Evolutionary conservation across 2,797 vertebrate species (phyloP), one percentile per base, ranked within the genome.

Genomic region (Neomorphus geoffroyi): DNA sequence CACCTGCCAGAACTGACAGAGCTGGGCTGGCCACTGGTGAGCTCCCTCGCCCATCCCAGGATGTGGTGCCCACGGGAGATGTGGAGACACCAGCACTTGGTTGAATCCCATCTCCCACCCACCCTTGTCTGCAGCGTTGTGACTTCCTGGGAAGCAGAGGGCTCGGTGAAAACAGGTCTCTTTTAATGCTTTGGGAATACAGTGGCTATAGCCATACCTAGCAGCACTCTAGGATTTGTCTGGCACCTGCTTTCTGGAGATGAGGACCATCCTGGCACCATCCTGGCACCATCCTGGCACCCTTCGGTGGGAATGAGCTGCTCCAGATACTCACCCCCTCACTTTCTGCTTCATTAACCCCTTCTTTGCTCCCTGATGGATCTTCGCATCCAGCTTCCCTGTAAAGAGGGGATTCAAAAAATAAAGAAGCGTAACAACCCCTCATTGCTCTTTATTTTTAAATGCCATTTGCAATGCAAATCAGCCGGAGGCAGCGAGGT

Each of bases 311-410:
- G 69, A 92, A 91, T 13, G 43, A 1, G 30, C 37, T 81, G 67
- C 57, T 96, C 95, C 90, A 2, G 15, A 11, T 2, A 56, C 75
- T 98, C 97, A 99, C 57, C 97, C 96, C 75, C 96, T 96, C 9
- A 97, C 98, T 86, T 99, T 98, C 93, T 98, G 98, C 96, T 96
- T 98, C 98, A 99, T 98, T 98, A 99, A 98, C 97, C 98, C 99
- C 98, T 99, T 99, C 98, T 99, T 99, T 90, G 99, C 99, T 97
- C 99, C 99, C 97, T 99, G 99, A 97, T 99, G 99, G 97, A 98
- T 98, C 94, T 99, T 99, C 80, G 98, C 98, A 97, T 99, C 99
- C 98, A 99, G 98, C 97, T 99, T 99, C 99, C 99, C 99, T 98
- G 96, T 85, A 93, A 96, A 88, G 87, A 96, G 60, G 74, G 56